Evolutionary conservation across 2,888 invertebrate species (phyloP), one percentile per base, ranked within the genome.

Genomic region (Drosophila macrospina): DNA sequence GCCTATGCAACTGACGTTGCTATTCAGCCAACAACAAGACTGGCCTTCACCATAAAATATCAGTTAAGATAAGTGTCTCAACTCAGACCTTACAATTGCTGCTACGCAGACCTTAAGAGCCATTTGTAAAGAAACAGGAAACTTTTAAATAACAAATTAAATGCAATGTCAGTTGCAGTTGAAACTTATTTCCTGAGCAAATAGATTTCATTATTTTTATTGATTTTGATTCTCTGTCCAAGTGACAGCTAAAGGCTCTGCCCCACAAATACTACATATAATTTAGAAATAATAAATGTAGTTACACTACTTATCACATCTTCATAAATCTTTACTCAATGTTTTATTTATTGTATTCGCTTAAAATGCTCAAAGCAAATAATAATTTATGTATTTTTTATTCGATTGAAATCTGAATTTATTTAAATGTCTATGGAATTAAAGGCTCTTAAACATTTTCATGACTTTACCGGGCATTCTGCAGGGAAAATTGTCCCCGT

Each of bases 61-160:
- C 52, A 73, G 69, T 86, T 86, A 73, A 61, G 56, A 65, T 63
- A 63, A 80, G 84, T 65, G 54, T 64, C 41, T 32, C 4, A 34
- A 10, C 44, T 28, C 20, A 13, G 11, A 45, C 26, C 32, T 61
- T 55, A 36, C 50, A 73, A 15, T 30, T 20, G 36, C 34, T 26
- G 45, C 39, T 24, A 30, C 20, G 20, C 11, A 24, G 28, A 42
- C 45, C 36, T 4, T 15, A 20, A 20, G 4, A 36, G 15, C 34
- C 15, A 10, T 30, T 8, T 13, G 26, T 20, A 20, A 28, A 13
- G 16, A 10, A 34, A 37, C 5, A 30, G 51, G 10, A 24, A 34
- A 8, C 15, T 26, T 16, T 15, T 5, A 45, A 28, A 26, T 36
- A 15, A 26, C 50, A 15, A 37, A 51, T 52, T 41, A 52, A 52